Base-by-base conservation (phyloP, 2,797 vertebrate genomes). In the Valencia hispanica region DNA sequence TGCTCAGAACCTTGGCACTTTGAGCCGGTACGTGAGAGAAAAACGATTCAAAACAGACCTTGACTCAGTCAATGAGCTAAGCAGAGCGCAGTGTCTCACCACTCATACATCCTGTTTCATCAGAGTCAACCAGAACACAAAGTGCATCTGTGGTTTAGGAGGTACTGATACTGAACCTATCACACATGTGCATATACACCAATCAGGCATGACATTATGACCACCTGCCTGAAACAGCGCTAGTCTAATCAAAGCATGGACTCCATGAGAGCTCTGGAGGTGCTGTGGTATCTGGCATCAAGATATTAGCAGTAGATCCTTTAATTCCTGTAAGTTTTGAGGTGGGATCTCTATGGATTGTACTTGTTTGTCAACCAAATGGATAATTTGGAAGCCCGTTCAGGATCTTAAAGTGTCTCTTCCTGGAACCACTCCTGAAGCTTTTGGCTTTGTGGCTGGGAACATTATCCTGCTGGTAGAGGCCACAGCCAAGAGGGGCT, bases 1-100 rank as follows among this genome's bases (percentile, higher is more conserved):
- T 87, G 87, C 90, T 95, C 93, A 94, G 84, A 78, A 82, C 39
- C 72, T 75, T 92, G 90, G 89, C 91, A 86, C 80, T 89, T 70
- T 59, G 55, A 82, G 75, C 84, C 86, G 82, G 79, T 79, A 89
- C 82, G 43, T 75, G 32, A n/a, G 78, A 84, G 76, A 75, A 81
- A 83, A 73, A 80, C 12, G 59, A 81, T 77, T 77, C 80, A 87
- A 88, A 92, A 86, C 88, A 89, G 88, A 87, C 87, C 87, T 72
- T 83, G 84, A 91, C 61, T 83, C 82, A 85, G 88, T 86, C 80
- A 88, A 84, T 79, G 89, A 91, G 82, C 85, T 75, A 87, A 91
- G 50, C 90, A 89, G 87, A 91, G 83, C 85, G 84, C 81, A 45
- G 74, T 70, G 69, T 84, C 88, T 90, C 89, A 85, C 86, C 84